Conservation (phyloP, 2,113 vertebrate species). For the Otolemur garnettii region DNA sequence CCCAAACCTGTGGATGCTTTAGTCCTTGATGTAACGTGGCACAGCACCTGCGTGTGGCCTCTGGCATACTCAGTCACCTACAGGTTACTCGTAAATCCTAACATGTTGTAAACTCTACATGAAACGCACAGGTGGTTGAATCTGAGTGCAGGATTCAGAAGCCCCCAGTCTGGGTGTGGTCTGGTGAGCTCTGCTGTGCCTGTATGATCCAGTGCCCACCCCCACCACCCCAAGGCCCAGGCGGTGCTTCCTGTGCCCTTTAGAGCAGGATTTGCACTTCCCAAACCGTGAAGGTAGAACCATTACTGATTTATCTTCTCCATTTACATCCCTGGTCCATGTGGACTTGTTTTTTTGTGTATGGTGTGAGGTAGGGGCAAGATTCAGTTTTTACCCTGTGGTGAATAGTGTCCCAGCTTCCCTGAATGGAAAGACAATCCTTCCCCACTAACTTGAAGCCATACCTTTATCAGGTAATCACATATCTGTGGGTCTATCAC, state of each 20-base stretch:
- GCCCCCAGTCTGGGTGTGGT: no score
- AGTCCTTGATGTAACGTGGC: neutral
- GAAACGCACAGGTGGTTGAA: neutral
- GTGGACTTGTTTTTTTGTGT: neutral
- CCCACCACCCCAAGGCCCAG: no score
- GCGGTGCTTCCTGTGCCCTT: neutral
- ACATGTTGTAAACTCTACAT: neutral
- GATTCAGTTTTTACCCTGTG: no score
- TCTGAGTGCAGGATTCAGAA: no score
- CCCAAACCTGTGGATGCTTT: neutral
- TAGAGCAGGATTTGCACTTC: neutral
- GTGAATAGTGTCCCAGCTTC: neutral
- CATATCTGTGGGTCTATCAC: accelerated
- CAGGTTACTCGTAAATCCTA: neutral
- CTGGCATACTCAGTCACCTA: neutral
- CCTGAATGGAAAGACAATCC: accelerated
- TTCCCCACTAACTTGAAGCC: neutral
- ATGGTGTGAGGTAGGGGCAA: neutral
- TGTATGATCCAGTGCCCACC: neutral
- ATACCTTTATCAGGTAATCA: accelerated
- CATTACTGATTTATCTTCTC: neutral
- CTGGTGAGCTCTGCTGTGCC: neutral
- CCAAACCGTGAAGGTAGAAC: neutral
- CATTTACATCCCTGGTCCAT: neutral
- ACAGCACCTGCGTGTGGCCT: neutral